These are phyloP conservation scores for Echinometra lucunter DNA, from an alignment of 53 echinoderm and acorn worm genomes.

Conservation along the genomic window DNA sequence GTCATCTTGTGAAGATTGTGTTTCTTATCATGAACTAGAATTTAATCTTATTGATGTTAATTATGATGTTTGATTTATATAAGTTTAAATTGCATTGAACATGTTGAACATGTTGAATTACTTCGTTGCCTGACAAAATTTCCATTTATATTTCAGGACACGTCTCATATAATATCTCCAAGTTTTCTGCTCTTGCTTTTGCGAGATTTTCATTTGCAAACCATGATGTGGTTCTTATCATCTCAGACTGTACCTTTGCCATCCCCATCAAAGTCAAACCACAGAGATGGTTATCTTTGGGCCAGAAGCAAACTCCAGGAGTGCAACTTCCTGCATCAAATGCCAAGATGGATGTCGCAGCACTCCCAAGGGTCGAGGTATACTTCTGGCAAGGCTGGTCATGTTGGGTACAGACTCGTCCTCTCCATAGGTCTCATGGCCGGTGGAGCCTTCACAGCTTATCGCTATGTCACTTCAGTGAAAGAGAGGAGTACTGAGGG, in stretches of 20 bases:
- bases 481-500: background rate
- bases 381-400: background rate
- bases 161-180: too few species aligned
- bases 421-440: slow-evolving; percentile 16
- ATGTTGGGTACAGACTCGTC: background rate
- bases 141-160: too few species aligned
- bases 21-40: too few species aligned
- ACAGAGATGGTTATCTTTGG: background rate
- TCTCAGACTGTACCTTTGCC: background rate
- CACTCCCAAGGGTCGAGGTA: background rate
- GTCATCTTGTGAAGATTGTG: too few species aligned
- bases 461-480: background rate
- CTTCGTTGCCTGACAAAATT: too few species aligned
- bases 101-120: too few species aligned
- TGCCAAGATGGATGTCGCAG: slow-evolving; percentile 21
- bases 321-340: background rate
- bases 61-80: too few species aligned
- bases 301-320: background rate
- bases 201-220: background rate
- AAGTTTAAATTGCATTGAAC: too few species aligned
- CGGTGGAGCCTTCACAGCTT: slow-evolving; percentile 28
- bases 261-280: background rate
- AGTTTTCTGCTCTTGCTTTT: background rate
- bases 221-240: slow-evolving; percentile 14
- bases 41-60: too few species aligned